Percentiles rank a stretch among this genome's conserved stretches.
Evolutionary conservation across 2,797 vertebrate species (phyloP).

Genomic region (Synaphobranchus kaupii): DNA sequence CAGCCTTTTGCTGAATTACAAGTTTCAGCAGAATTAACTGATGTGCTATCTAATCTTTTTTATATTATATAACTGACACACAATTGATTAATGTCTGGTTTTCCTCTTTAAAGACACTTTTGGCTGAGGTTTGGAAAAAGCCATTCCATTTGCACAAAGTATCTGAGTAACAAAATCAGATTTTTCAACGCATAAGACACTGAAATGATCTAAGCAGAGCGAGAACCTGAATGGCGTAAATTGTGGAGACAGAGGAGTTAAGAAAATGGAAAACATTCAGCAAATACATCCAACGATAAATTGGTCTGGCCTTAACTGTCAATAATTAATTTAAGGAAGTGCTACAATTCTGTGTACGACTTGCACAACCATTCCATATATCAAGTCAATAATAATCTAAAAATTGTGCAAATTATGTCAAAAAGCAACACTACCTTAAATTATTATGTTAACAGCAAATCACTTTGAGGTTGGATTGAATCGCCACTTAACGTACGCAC

Average conservation of each 20-base stretch:
- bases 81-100: constrained; percentile 11
- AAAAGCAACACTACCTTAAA: constrained; percentile 20
- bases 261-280: constrained; percentile 44
- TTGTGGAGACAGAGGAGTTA: neutral
- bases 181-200: constrained; percentile 33
- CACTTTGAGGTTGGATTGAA: constrained; percentile 35
- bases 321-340: constrained; percentile 15
- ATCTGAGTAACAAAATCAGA: constrained; percentile 2
- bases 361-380: neutral
- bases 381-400: neutral
- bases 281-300: constrained; percentile 26
- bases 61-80: constrained; percentile 15
- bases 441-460: constrained; percentile 20
- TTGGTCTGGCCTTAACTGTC: neutral
- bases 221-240: neutral
- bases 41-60: neutral
- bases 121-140: constrained; percentile 1
- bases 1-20: neutral
- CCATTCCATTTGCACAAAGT: neutral
- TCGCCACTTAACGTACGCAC: constrained; percentile 9
- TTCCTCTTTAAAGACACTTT: constrained; percentile 28
- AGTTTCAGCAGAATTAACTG: neutral
- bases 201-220: constrained; percentile 1
- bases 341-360: neutral
- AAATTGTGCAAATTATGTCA: constrained; percentile 1